Conservation (phyloP, 2,797 vertebrate genomes). For the Clarias fuscus region DNA sequence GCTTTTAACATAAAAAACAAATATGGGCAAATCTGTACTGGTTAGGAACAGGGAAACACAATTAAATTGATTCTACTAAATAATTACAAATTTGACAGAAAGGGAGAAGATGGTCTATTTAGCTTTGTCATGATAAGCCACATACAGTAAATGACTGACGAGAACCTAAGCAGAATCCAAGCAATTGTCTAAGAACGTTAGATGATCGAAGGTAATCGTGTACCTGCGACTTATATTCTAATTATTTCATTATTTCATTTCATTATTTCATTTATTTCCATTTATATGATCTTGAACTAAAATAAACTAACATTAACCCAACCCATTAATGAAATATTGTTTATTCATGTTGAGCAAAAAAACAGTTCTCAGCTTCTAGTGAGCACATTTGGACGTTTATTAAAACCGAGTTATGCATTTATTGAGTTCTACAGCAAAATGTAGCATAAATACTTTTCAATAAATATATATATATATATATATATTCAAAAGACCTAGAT, state of each 20-base stretch:
- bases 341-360: neutral
- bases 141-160: neutral
- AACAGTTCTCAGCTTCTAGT: neutral
- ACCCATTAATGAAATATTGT: neutral
- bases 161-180: neutral
- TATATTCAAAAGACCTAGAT: neutral
- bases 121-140: neutral
- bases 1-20: neutral
- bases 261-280: neutral
- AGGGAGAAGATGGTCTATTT: too few relatives aligned
- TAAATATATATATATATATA: neutral
- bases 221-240: neutral
- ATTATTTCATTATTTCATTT: too few relatives aligned
- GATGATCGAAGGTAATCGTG: neutral
- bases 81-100: neutral
- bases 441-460: neutral
- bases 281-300: neutral
- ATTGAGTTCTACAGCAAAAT: neutral
- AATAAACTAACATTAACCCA: neutral
- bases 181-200: neutral
- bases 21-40: neutral
- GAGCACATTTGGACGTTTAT: neutral
- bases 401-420: neutral
- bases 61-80: neutral
- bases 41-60: neutral